A percentile compares a stretch with the other conserved stretches of the same genome.
Conservation (phyloP, 2,113 vertebrate genomes). For the Zootoca vivipara region DNA sequence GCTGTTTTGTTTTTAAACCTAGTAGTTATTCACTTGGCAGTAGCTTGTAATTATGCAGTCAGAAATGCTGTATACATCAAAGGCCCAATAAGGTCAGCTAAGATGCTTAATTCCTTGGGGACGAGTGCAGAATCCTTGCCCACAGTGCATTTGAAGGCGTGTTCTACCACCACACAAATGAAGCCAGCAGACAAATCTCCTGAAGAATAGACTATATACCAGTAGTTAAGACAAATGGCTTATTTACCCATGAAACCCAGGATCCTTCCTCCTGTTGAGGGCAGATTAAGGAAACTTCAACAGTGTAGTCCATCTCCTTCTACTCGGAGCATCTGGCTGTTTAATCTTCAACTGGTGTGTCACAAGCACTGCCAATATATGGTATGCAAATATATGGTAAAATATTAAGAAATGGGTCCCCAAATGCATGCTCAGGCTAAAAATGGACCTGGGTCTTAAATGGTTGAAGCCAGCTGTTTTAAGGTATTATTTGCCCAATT, state of each 20-base stretch:
- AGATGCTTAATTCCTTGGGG: background rate
- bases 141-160: background rate
- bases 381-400: no score
- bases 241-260: background rate
- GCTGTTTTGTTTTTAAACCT: conserved; percentile 10
- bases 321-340: background rate
- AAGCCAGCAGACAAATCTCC: background rate
- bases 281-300: background rate
- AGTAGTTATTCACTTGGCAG: conserved; percentile 1
- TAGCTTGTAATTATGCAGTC: conserved; percentile 26
- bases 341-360: background rate
- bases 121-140: background rate
- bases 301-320: background rate
- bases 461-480: no score
- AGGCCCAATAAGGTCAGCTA: background rate
- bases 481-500: background rate
- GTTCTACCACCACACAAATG: accelerated
- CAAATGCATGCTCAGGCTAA: no score
- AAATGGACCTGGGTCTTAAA: no score
- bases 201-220: background rate
- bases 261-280: background rate
- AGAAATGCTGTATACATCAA: conserved; percentile 13
- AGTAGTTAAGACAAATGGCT: background rate
- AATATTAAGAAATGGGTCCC: no score
- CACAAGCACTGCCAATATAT: no score